Evolutionary conservation across 2,888 invertebrate genomes (phyloP).

Genomic region (Dioctria rufipes): DNA sequence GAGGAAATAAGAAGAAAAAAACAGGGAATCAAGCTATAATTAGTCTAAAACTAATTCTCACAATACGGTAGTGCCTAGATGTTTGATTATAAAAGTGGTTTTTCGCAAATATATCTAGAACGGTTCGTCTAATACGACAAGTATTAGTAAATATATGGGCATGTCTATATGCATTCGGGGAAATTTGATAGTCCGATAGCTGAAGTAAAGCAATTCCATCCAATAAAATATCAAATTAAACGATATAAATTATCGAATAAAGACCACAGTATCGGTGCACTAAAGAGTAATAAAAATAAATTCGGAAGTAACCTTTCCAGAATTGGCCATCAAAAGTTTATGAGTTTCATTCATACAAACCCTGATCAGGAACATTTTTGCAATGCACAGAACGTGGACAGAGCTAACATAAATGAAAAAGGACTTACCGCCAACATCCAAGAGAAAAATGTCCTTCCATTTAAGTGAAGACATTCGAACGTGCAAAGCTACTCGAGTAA

Average conservation of each 20-base stretch:
- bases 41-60: too few species aligned
- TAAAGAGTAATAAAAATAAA: constrained; percentile 48
- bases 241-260: neutral
- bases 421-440: neutral
- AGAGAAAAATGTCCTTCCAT: constrained; percentile 50
- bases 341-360: constrained; percentile 46
- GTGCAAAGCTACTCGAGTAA: constrained; percentile 56
- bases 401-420: constrained; percentile 7
- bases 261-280: neutral
- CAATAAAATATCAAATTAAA: neutral
- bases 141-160: too few species aligned
- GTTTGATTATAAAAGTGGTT: too few species aligned
- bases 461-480: constrained; percentile 56
- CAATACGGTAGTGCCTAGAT: too few species aligned
- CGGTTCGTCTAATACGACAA: too few species aligned
- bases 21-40: too few species aligned
- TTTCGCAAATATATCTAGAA: too few species aligned
- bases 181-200: too few species aligned
- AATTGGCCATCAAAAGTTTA: constrained; percentile 52
- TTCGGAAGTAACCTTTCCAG: constrained; percentile 33
- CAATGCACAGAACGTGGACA: constrained; percentile 23
- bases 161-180: too few species aligned
- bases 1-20: too few species aligned
- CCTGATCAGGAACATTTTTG: constrained; percentile 8
- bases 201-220: neutral